Percentiles rank a stretch among this genome's conserved stretches.
Conservation (phyloP, 1,140 invertebrate species). For the Bombus terrestris region DNA sequence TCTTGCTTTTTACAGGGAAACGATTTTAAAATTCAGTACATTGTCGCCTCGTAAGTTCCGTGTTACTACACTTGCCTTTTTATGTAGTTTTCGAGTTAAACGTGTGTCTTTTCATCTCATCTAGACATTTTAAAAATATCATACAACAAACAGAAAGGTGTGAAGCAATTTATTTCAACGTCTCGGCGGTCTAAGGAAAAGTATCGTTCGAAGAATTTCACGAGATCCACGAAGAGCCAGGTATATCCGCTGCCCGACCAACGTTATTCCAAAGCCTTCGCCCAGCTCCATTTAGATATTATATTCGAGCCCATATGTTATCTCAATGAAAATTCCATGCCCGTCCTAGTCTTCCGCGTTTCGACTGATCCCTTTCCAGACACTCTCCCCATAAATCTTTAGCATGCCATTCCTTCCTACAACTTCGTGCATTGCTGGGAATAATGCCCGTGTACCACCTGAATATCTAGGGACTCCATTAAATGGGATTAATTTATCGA, state of each 20-base stretch:
- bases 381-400: background rate
- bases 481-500: background rate
- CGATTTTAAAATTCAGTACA: too few species aligned
- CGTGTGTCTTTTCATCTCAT: background rate
- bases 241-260: background rate
- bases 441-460: background rate
- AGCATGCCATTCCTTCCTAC: background rate
- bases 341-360: background rate
- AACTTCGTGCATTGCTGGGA: background rate
- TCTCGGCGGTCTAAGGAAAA: background rate
- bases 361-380: background rate
- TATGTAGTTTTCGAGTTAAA: background rate
- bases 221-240: background rate
- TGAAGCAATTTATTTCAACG: background rate
- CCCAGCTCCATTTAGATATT: background rate
- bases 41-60: too few species aligned
- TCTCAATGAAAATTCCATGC: slow-evolving; percentile 14
- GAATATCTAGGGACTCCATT: background rate
- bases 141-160: background rate
- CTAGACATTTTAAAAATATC: background rate
- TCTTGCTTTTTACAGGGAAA: too few species aligned
- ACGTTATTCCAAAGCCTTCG: background rate
- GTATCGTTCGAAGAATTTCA: background rate
- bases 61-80: background rate
- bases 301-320: slow-evolving; percentile 23